Evolutionary conservation across 1,140 invertebrate species (phyloP), one percentile per base, ranked within the genome.

Genomic region (Trichoplusia ni): DNA sequence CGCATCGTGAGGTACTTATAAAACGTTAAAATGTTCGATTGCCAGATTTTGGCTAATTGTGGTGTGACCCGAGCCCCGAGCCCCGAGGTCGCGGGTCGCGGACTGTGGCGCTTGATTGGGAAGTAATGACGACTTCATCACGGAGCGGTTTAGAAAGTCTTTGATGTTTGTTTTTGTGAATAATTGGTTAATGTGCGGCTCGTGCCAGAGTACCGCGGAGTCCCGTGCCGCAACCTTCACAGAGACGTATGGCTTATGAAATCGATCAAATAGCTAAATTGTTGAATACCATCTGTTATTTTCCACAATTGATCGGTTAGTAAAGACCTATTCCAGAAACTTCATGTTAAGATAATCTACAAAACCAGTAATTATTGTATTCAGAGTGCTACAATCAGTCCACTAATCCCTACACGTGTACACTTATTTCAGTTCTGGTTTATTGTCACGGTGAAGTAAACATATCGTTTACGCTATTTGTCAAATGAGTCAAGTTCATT

Each of bases 21-120:
- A 18, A 25, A 23, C 21, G 33, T 11, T 16, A 29, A 47, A 25
- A 49, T 16, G 40, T 21, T 31, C 6, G 54, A 58, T 44, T 58
- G 54, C 23, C 38, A 44, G 54, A 31, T 58, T 38, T 38, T 49
- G 51, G 35, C 35, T 61, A 61, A 61, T 61, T 25, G 59, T 61
- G 19, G 13, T 16, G 54, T 58, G 53, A 56, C 53, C 53, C 8
- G 8, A n/a, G n/a, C n/a, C n/a, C n/a, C n/a, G n/a, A n/a, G n/a
- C n/a, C n/a, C n/a, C n/a, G n/a, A 13, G 44, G 44, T 47, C 21
- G 19, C 25, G 35, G 59, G 59, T 61, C 44, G 33, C 25, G 33
- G 23, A 25, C 31, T 16, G 44, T 11, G 6, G 0, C 2, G 6
- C 13, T 18, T 58, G 54, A 58, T 58, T 58, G 54, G 46, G 31